Evolutionary conservation across 2,888 invertebrate genomes (phyloP), one percentile per base, ranked within the genome.

Genomic region (Lasioglossum marginatum): DNA sequence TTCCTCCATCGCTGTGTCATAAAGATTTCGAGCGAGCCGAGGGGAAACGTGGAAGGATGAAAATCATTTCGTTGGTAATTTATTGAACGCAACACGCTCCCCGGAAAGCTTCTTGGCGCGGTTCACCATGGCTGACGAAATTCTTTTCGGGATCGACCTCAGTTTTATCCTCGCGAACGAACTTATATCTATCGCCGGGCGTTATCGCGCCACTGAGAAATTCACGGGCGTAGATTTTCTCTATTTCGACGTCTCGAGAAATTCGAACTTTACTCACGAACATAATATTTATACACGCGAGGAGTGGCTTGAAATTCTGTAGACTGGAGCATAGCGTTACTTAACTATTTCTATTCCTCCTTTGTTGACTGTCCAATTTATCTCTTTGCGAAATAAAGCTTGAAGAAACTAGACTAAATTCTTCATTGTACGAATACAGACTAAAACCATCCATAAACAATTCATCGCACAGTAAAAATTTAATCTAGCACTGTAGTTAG

Each of bases 21-120:
- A 79, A 85, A 85, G 52, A 85, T 86, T 73, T 79, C 74, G 37
- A n/a, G 8, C 34, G 43, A 27, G 57, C 8, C 43, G 14, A 63
- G 45, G 4, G 45, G 37, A 45, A 73, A 31, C 66, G 23, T 12
- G 27, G 34, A 31, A 76, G n/a, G 31, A 74, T 16, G 63, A 57
- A 68, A 77, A 85, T 72, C 72, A 34, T 31, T 43, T 70, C 34
- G 70, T 16, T 6, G 72, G 31, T 74, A 63, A 83, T 80, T 76
- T 76, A 73, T 81, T 37, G 48, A 31, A 31, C 16, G 48, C 77
- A 23, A 74, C 43, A 74, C 23, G 60, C 43, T 48, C 63, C 34
- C 37, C 4, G 43, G 40, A 34, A 78, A 66, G 1, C 2, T 66
- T 43, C 23, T 1, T 8, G 12, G 19, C 27, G n/a, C 10, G 57